Base-by-base conservation (phyloP, 92 coral and sea anemone species). In the Meandrina meandrites region DNA sequence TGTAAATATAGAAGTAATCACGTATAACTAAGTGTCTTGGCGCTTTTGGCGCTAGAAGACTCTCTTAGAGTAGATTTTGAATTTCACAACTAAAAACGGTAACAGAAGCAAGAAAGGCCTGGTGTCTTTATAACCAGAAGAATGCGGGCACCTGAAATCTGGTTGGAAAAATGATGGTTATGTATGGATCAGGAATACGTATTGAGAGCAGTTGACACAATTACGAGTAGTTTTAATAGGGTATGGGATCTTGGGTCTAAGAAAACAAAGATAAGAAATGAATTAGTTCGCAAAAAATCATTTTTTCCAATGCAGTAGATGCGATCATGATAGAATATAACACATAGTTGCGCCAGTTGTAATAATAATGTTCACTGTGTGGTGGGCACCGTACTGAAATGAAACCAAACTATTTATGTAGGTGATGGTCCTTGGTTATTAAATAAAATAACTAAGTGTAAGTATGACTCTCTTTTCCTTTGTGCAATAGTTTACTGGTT, bases 391-490 rank as follows among this genome's bases (percentile, higher is more conserved):
- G 30, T 76, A 76, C 17, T 34, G 68, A 62, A 48, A 10, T 28
- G 19, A 77, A 60, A 51, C 70, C 70, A 60, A 22, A 62, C 48
- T 85, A 85, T 85, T 85, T 85, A 85, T 85, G n/a, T 30, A 84
- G 58, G 76, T 85, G 50, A 45, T 74, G 80, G 73, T 84, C 72
- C 80, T 54, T 57, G 87, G 19, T 71, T 30, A 31, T 28, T 5
- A 84, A 71, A 56, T 51, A 73, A 72, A 53, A 7, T n/a, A n/a
- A 24, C 8, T 14, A 13, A 56, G 22, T 21, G 34, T n/a, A 66
- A 22, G 17, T 28, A 66, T n/a, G 32, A n/a, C 71, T 66, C 4
- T 28, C 69, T 64, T 24, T 66, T 12, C 17, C 17, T 27, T 66
- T n/a, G n/a, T 22, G 2, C 6, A 48, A 48, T 48, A 9, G 9